Evolutionary conservation across 2,113 vertebrate species (phyloP), one percentile per base, ranked within the genome.

Genomic region (Hydrolagus affinis): DNA sequence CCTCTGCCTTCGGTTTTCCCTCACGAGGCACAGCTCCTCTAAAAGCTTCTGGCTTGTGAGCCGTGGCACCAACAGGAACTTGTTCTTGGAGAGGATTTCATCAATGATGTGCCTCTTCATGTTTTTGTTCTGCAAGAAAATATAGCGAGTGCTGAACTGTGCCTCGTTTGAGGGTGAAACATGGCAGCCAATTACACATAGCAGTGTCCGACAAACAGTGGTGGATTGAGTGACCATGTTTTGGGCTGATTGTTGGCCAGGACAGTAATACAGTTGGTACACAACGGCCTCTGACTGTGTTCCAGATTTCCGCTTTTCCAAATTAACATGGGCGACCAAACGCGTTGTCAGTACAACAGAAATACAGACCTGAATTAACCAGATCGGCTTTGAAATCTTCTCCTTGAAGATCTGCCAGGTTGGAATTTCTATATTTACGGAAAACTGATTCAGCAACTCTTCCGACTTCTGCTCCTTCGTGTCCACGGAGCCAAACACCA

Each of bases 71-170:
- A 97, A 88, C 0, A 99, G 95, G 86, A 97, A 98, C 87, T 96
- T 98, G 89, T 99, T 98, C 88, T 96, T 97, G 74, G 94, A 91
- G 86, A 99, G 92, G 89, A 99, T 98, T 90, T 98, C 96, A 0
- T 98, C 96, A 0, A 99, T 95, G 62, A 96, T 95, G 86, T 95
- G 95, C 86, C 96, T 98, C 89, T 96, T 98, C 94, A 98, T 95
- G 11, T 94, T 94, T 89, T 96, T 96, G 64, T 94, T 94, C 98
- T 99, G 91, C 68, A 0, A 32, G 87, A 89, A 62, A 86, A 64
- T 85, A 88, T 85, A 15, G 10, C 66, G 71, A 85, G 15, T 71
- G 70, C 56, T 15, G 87, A 32, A 68, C 76, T 9, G 9, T 73
- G 6, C 11, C 44, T 75, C 8, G 1, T 44, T 44, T 44, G 44